Conservation (phyloP, 1,140 invertebrate genomes). For the Eupeodes corollae region DNA sequence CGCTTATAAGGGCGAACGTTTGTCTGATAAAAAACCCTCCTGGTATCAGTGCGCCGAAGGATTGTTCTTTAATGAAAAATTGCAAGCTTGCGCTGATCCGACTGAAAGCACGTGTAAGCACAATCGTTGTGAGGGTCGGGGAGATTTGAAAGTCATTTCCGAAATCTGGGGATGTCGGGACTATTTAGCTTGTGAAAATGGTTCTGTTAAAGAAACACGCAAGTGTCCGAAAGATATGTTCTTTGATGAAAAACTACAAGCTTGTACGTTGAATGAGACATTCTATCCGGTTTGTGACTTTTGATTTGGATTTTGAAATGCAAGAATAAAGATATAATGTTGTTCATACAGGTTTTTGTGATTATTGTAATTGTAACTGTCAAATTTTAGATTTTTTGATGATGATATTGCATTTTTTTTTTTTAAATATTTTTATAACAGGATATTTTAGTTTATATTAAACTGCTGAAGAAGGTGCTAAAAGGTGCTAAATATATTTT, state of each 20-base stretch:
- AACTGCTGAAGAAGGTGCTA: too few species aligned
- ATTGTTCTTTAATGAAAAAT: conserved; percentile 14
- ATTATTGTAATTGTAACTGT: too few species aligned
- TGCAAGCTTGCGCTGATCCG: conserved; percentile 11
- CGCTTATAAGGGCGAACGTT: conserved; percentile 4
- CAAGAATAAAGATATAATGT: too few species aligned
- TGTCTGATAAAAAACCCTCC: conserved; percentile 15
- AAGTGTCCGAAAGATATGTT: conserved; percentile 22
- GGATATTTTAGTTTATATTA: too few species aligned
- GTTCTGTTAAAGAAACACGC: conserved; percentile 6
- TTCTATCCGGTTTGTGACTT: too few species aligned
- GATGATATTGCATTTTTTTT: too few species aligned
- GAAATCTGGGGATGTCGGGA: conserved; percentile 23
- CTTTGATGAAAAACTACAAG: conserved; percentile 20
- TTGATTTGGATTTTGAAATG: too few species aligned
- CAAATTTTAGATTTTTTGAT: too few species aligned
- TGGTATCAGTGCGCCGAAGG: conserved; percentile 24
- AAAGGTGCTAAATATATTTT: too few species aligned
- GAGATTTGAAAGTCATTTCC: conserved; percentile 17
- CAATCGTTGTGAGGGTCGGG: conserved; percentile 29
- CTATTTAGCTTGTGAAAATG: conserved; percentile 18
- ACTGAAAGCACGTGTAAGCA: conserved; percentile 15
- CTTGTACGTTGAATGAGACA: conserved; percentile 5
- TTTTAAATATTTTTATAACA: too few species aligned
- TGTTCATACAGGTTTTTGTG: too few species aligned